Percentiles rank a stretch among this genome's conserved stretches.
Conservation (phyloP, 64 coral and sea anemone genomes). For the Montipora cactus region DNA sequence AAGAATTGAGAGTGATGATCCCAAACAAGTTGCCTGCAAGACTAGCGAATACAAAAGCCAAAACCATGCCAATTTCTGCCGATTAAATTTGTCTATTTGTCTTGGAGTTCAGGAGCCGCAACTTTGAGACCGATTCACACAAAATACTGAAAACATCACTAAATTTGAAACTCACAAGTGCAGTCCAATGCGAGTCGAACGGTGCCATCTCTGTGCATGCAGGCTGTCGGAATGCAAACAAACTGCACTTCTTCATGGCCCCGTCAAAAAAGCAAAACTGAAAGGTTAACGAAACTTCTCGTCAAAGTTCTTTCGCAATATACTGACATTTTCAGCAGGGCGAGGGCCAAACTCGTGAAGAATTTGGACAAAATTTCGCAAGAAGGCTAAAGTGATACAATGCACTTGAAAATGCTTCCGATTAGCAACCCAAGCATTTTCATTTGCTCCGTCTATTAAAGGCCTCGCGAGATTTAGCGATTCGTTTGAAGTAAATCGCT, state of each 20-base stretch:
- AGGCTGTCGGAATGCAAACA: not conserved
- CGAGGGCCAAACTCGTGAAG: constrained; percentile 1
- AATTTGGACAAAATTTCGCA: constrained; percentile 45
- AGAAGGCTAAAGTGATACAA: not conserved
- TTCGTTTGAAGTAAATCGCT: not conserved
- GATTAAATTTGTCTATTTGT: too few relatives aligned
- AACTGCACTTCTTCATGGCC: not conserved
- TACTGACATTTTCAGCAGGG: not conserved
- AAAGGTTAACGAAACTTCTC: not conserved
- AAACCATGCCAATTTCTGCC: too few relatives aligned
- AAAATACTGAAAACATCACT: too few relatives aligned
- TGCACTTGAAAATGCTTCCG: not conserved
- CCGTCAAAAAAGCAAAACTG: not conserved
- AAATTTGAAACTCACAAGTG: too few relatives aligned
- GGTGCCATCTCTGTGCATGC: too few relatives aligned
- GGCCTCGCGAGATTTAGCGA: not conserved
- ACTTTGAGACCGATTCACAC: too few relatives aligned
- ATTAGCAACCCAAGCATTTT: not conserved
- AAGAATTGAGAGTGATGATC: too few relatives aligned
- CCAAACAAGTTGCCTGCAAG: too few relatives aligned
- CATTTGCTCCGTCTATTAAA: not conserved
- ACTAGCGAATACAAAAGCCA: too few relatives aligned
- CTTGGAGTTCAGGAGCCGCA: too few relatives aligned
- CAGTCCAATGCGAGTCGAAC: too few relatives aligned
- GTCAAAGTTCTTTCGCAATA: constrained; percentile 2